Evolutionary conservation across 2,888 invertebrate species (phyloP).

Genomic region (Napeogenes sylphis): DNA sequence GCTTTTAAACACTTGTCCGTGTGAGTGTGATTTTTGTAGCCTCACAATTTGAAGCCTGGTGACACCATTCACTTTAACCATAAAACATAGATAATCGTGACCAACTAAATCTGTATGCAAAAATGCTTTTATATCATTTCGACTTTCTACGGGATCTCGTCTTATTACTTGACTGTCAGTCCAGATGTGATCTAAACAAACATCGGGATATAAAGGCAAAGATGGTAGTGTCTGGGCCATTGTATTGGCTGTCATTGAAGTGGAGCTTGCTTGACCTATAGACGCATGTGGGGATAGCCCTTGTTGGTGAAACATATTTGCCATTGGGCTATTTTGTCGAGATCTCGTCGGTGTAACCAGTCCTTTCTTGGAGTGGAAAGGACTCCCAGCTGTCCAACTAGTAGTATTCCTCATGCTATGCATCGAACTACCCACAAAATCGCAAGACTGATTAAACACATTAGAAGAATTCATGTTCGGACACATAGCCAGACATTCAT

Average conservation of each 20-base stretch:
- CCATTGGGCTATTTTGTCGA: conserved; percentile 66
- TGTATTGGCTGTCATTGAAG: conserved; percentile 69
- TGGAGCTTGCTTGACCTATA: conserved; percentile 65
- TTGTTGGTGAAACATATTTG: conserved; percentile 66
- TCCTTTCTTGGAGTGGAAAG: conserved; percentile 57
- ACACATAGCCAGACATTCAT: conserved; percentile 82
- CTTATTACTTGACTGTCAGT: conserved; percentile 80
- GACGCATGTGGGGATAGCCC: conserved; percentile 70
- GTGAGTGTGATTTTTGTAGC: conserved; percentile 80
- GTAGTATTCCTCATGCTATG: conserved; percentile 53
- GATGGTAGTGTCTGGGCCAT: conserved; percentile 72
- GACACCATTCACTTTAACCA: conserved; percentile 64
- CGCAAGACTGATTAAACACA: conserved; percentile 65
- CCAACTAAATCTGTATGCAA: conserved; percentile 91
- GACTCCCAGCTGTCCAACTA: conserved; percentile 65
- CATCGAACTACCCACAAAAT: conserved; percentile 63
- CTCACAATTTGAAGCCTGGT: conserved; percentile 82
- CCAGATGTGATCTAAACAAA: conserved; percentile 95
- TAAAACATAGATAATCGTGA: conserved; percentile 89
- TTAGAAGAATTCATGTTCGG: conserved; percentile 70
- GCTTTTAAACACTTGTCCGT: conserved; percentile 66
- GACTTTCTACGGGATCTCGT: conserved; percentile 57
- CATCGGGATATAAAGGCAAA: conserved; percentile 87
- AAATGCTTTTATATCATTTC: conserved; percentile 81
- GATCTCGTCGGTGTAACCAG: conserved; percentile 57